Base-by-base conservation (phyloP, 1,140 invertebrate genomes). In the Meloidogyne exigua region DNA sequence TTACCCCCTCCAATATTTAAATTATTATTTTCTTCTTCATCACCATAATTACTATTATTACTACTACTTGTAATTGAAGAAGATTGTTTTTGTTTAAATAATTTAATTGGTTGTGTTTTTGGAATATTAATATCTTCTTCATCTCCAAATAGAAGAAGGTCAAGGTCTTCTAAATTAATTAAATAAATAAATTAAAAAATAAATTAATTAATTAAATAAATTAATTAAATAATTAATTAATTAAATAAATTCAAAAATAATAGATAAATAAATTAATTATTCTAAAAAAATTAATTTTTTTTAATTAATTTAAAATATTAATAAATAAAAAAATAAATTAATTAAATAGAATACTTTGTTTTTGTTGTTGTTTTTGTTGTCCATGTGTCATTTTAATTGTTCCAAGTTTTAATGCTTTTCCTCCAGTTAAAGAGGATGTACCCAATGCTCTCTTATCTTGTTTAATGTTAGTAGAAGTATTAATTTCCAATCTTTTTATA, bases 331-430 rank as follows among this genome's bases (percentile, higher is more conserved):
- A 70, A 21, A 13, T 18, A 70, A 18, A 12, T 42, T n/a, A n/a
- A n/a, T n/a, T n/a, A n/a, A n/a, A n/a, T n/a, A n/a, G 7, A 32
- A 32, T 3, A 32, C 28, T 7, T 32, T 32, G 28, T 7, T 32
- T 32, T 32, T 32, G 28, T 64, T 73, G 4, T 62, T 21, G 39
- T 73, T 32, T 32, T 32, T 73, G 49, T 57, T 65, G 44, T 10
- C 1, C 0, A 57, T 62, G 57, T 18, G 66, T 42, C 26, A 23
- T 63, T 73, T 73, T 73, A 65, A 73, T 13, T 12, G 57, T n/a
- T 25, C 71, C 71, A 62, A 73, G 57, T 73, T 73, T 73, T 26
- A 73, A 73, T 0, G 71, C 28, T 36, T 18, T 64, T 15, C 71
- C 71, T 3, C 2, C 25, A 5, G 32, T 39, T n/a, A 26, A 44